These are phyloP conservation scores for Melinaea marsaeus DNA, from an alignment of 2,888 invertebrate species.

Conservation along the genomic window DNA sequence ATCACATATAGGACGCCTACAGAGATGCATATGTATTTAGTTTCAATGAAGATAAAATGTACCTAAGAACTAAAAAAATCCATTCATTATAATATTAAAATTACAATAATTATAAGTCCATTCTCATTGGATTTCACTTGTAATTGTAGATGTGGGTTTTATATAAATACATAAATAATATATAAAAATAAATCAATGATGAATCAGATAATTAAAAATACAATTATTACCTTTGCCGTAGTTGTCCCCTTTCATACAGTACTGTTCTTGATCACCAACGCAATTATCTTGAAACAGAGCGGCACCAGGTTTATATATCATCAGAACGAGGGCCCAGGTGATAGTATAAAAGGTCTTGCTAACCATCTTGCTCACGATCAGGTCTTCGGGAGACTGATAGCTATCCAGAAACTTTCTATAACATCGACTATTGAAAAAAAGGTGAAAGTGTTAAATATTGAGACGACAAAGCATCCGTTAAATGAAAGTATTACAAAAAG, in stretches of 20 bases:
- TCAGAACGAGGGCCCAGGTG: neutral
- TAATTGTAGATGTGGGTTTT: no score
- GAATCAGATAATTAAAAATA: neutral
- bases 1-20: no score
- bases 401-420: neutral
- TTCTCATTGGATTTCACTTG: no score
- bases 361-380: neutral
- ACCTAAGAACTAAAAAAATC: no score
- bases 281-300: slow-evolving; percentile 2
- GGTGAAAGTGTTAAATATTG: slow-evolving; percentile 3
- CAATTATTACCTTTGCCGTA: neutral
- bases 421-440: neutral
- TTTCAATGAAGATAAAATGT: no score
- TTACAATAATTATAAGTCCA: no score
- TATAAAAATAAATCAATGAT: neutral
- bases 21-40: no score
- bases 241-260: slow-evolving; percentile 1
- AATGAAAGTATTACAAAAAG: slow-evolving; percentile 4
- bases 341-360: no score
- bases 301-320: neutral
- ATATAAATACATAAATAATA: neutral
- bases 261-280: neutral
- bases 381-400: neutral
- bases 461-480: neutral
- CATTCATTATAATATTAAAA: no score